Conservation (phyloP, 2,797 vertebrate species). For the Otolemur crassicaudatus region DNA sequence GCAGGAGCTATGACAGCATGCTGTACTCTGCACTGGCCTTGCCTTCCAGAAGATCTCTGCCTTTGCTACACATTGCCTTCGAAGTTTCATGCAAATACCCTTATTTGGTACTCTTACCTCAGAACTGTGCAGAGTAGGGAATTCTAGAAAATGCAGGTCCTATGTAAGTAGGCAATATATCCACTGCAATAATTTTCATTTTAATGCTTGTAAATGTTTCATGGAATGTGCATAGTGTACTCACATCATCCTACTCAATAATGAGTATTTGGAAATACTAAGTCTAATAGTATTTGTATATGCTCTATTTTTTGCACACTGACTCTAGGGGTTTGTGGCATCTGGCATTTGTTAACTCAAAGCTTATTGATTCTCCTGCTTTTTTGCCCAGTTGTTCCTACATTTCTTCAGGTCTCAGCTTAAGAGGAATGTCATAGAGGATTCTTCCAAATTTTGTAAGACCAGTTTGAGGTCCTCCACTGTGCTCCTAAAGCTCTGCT, state of each 20-base stretch:
- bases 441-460: not conserved
- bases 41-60: not conserved
- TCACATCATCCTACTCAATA: not conserved
- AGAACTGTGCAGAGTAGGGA: not conserved
- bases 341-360: not conserved
- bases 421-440: not conserved
- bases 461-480: not conserved
- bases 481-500: fast-evolving
- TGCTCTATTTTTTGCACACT: not conserved
- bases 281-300: not conserved
- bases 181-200: not conserved
- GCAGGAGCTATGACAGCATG: fast-evolving
- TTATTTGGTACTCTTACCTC: not conserved
- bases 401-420: not conserved
- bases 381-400: not conserved
- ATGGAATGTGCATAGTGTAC: not conserved
- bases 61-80: not conserved
- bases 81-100: not conserved
- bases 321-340: not conserved
- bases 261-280: not conserved
- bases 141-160: not conserved
- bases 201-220: not conserved
- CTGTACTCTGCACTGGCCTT: not conserved
- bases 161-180: not conserved
- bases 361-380: not conserved